These are phyloP conservation scores for Drosophila watanabei DNA, from an alignment of 1,140 invertebrate genomes.

Conservation along the genomic window DNA sequence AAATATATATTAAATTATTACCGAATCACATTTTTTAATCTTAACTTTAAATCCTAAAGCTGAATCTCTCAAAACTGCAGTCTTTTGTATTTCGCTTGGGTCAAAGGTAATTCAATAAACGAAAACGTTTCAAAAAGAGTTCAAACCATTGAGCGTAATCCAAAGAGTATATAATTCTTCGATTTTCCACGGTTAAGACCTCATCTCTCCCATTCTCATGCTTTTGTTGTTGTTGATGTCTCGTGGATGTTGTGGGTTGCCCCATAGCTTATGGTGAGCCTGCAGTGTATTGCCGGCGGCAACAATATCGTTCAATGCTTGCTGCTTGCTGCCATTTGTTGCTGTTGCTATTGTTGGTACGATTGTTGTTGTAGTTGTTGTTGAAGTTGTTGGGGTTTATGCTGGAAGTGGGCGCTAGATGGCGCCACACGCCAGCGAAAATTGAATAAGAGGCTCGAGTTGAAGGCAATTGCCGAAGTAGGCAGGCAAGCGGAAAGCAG, in stretches of 20 bases:
- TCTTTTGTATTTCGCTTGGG: no score
- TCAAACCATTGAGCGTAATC: background rate
- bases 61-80: background rate
- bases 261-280: slow-evolving; percentile 76
- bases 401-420: slow-evolving; percentile 66
- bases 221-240: slow-evolving; percentile 27
- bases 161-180: slow-evolving; percentile 23
- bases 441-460: slow-evolving; percentile 75
- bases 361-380: slow-evolving; percentile 1
- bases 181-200: slow-evolving; percentile 3
- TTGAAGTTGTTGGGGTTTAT: slow-evolving; percentile 23
- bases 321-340: slow-evolving; percentile 49
- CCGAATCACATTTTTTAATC: background rate
- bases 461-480: slow-evolving; percentile 58
- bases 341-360: slow-evolving; percentile 18
- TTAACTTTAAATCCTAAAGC: background rate
- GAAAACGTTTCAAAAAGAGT: background rate
- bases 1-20: background rate
- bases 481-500: slow-evolving; percentile 62
- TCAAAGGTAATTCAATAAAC: background rate
- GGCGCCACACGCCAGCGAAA: slow-evolving; percentile 78
- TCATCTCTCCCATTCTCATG: slow-evolving; percentile 1
- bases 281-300: slow-evolving; percentile 68
- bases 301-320: slow-evolving; percentile 59
- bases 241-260: slow-evolving; percentile 51